phyloP scores from a whole-genome alignment of 2,888 invertebrate species.

The Quadroppia sp. region DNA sequence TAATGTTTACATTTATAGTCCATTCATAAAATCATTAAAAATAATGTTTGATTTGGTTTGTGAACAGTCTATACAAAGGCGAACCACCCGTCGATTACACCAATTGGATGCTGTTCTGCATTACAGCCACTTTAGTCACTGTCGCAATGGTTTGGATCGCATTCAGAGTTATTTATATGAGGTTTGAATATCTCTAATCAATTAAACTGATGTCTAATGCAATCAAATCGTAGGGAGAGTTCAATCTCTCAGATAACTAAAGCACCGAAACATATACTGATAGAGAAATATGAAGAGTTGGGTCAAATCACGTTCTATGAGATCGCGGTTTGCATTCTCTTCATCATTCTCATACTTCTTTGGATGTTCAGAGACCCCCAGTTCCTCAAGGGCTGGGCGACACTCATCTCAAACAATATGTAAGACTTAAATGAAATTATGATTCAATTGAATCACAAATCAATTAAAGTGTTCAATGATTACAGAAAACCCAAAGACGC shows the following conservation, averaged over 20 bases:
- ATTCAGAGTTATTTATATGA: slow-evolving; percentile 34
- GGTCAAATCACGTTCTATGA: slow-evolving; percentile 43
- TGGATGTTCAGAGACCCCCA: slow-evolving; percentile 52
- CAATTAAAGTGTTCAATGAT: neutral
- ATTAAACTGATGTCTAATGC: neutral
- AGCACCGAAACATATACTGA: slow-evolving; percentile 34
- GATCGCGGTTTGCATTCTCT: slow-evolving; percentile 43
- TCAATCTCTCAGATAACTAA: slow-evolving; percentile 21
- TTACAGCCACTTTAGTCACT: slow-evolving; percentile 38
- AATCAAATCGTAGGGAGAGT: neutral
- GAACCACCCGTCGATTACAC: slow-evolving; percentile 40
- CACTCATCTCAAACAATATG: slow-evolving; percentile 47
- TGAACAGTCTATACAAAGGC: slow-evolving; percentile 35
- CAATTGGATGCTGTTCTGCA: slow-evolving; percentile 41
- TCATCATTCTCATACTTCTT: slow-evolving; percentile 50
- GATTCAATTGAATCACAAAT: neutral
- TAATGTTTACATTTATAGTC: too few species aligned
- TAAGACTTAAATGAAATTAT: neutral
- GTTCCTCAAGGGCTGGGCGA: slow-evolving; percentile 51
- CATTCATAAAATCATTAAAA: too few species aligned
- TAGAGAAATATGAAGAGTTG: slow-evolving; percentile 40
- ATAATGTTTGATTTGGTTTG: too few species aligned
- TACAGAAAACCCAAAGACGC: slow-evolving; percentile 51
- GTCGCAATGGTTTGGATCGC: slow-evolving; percentile 33
- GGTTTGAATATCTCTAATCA: neutral